Evolutionary conservation across 1,140 invertebrate species (phyloP).

Genomic region (Drosophila oshimai): DNA sequence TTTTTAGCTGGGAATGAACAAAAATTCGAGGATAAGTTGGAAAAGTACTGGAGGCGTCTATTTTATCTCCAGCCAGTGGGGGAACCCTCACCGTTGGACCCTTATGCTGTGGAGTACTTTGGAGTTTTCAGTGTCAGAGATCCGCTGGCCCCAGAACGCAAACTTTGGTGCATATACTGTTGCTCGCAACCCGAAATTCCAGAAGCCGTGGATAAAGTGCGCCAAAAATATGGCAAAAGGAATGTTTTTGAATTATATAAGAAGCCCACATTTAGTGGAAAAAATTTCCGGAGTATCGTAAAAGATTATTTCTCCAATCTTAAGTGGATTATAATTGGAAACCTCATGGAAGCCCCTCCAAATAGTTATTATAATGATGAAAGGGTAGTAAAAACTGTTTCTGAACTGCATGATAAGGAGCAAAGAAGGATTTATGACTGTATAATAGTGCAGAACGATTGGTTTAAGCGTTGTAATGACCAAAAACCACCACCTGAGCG

Average conservation of each 20-base stretch:
- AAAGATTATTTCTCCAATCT: conserved; percentile 27
- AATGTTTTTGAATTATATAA: conserved; percentile 47
- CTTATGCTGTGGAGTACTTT: conserved; percentile 37
- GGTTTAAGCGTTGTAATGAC: conserved; percentile 14
- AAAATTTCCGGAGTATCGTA: conserved; percentile 19
- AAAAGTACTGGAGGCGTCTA: conserved; percentile 30
- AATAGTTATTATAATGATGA: conserved; percentile 43
- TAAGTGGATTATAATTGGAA: conserved; percentile 44
- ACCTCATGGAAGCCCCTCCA: conserved; percentile 45
- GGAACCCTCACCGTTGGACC: conserved; percentile 7
- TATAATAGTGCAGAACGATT: conserved; percentile 28
- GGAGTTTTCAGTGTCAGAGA: conserved; percentile 40
- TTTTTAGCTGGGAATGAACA: conserved; percentile 3
- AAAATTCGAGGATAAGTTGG: conserved; percentile 38
- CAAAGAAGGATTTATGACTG: conserved; percentile 37
- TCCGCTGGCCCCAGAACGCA: conserved; percentile 6
- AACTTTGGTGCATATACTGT: conserved; percentile 47
- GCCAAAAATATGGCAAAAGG: conserved; percentile 56
- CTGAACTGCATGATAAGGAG: conserved; percentile 28
- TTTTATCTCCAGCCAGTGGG: conserved; percentile 27
- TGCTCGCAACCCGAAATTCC: conserved; percentile 17
- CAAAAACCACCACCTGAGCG: neutral
- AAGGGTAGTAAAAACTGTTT: conserved; percentile 19
- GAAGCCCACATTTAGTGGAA: conserved; percentile 30
- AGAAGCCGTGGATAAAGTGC: conserved; percentile 13